These are phyloP conservation scores for Pseudolaguvia tuberculata DNA, from an alignment of 2,113 vertebrate species.

Conservation along the genomic window DNA sequence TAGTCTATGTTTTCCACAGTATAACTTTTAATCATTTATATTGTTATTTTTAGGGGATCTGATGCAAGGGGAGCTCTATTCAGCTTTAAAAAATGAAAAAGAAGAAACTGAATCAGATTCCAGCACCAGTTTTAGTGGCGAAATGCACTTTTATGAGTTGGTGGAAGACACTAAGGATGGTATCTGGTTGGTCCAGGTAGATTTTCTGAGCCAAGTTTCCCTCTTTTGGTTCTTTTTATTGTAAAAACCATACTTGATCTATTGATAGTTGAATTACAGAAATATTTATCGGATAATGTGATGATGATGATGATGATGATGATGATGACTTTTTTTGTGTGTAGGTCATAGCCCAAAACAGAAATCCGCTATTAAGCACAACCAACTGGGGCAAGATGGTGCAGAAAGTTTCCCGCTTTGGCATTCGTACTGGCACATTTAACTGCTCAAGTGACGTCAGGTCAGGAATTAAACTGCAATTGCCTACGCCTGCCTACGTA, in stretches of 20 bases:
- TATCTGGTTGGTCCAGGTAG: slow-evolving; percentile 97
- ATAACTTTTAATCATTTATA: neutral
- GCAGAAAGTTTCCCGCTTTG: slow-evolving; percentile 93
- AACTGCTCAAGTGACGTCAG: slow-evolving; percentile 94
- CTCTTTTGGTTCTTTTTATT: neutral
- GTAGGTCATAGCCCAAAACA: slow-evolving; percentile 87
- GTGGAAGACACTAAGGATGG: slow-evolving; percentile 98
- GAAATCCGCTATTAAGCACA: slow-evolving; percentile 83
- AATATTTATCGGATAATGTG: no score
- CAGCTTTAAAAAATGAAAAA: slow-evolving; percentile 87
- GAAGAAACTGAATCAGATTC: slow-evolving; percentile 81
- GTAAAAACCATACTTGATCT: no score
- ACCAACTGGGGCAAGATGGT: slow-evolving; percentile 95
- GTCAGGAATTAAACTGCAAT: slow-evolving; percentile 58
- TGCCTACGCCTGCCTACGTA: neutral
- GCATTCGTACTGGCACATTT: slow-evolving; percentile 94
- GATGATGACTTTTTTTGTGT: slow-evolving; percentile 9
- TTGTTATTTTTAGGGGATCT: slow-evolving; percentile 75
- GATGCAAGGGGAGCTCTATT: slow-evolving; percentile 95
- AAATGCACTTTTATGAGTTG: slow-evolving; percentile 97
- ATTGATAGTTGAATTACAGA: neutral
- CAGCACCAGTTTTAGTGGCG: slow-evolving; percentile 92
- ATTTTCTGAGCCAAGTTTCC: no score
- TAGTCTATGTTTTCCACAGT: neutral
- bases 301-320: no score